A percentile compares a stretch with the other conserved stretches of the same genome.
Conservation (phyloP, 2,888 invertebrate species). For the Phorcus lineatus region DNA sequence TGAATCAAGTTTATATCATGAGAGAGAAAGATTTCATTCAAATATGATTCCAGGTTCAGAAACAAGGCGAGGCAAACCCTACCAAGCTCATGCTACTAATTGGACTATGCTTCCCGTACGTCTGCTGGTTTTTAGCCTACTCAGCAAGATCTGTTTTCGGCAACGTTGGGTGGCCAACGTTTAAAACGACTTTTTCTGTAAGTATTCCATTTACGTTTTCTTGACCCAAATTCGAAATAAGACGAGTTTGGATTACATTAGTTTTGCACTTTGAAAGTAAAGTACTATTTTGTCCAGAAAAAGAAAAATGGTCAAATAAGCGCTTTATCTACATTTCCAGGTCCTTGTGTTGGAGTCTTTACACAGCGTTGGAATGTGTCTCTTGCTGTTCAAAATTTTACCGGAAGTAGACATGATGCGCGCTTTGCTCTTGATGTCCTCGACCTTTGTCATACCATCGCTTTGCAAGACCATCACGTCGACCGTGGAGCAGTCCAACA, state of each 20-base stretch:
- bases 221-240: too few relatives aligned
- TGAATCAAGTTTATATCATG: too few relatives aligned
- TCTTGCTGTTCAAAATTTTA: slow-evolving; percentile 70
- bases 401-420: slow-evolving; percentile 69
- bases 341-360: slow-evolving; percentile 63
- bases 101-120: slow-evolving; percentile 90
- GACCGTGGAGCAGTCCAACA: slow-evolving; percentile 40
- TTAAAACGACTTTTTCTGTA: slow-evolving; percentile 56
- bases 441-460: slow-evolving; percentile 63
- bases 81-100: slow-evolving; percentile 81
- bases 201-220: slow-evolving; percentile 23
- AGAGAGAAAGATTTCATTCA: too few relatives aligned
- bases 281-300: too few relatives aligned
- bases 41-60: slow-evolving; percentile 15
- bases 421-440: slow-evolving; percentile 61
- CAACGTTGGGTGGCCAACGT: slow-evolving; percentile 64
- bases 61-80: slow-evolving; percentile 35
- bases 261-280: too few relatives aligned
- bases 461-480: slow-evolving; percentile 50
- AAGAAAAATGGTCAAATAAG: too few relatives aligned
- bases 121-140: slow-evolving; percentile 85
- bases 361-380: slow-evolving; percentile 69
- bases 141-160: slow-evolving; percentile 66
- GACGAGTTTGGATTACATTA: too few relatives aligned
- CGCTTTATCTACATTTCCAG: slow-evolving; percentile 41